Evolutionary conservation across 2,888 invertebrate species (phyloP), one percentile per base, ranked within the genome.

Genomic region (Cosmorhoe ocellata): DNA sequence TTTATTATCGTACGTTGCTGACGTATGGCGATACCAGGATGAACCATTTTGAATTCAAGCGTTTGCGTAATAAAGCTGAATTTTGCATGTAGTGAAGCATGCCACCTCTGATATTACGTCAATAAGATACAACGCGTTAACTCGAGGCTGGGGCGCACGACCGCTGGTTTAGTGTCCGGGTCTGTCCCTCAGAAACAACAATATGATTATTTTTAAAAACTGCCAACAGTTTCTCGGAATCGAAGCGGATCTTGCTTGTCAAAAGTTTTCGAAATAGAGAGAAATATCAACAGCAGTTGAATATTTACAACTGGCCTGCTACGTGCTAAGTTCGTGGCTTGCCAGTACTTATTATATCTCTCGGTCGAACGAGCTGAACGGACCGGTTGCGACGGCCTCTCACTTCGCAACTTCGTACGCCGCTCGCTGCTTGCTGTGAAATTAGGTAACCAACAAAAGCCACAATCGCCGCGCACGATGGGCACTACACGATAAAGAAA

Each of bases 321-420:
- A 70, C 63, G 70, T 73, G 76, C 72, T 69, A 60, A 70, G 69
- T 76, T 74, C 66, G 69, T 76, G 74, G 63, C 71, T 42, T 70
- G 66, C 72, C 8, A 22, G 10, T 36, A 18, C 22, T n/a, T 18
- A 22, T 14, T 71, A 79, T 84, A 82, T 81, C 80, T 84, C 74
- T 77, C 76, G 81, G 80, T 77, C 81, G 81, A 84, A 74, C 79
- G 70, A 81, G 76, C 77, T 72, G 76, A 83, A 69, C 81, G 74
- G 77, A 88, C 90, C 88, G 88, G 87, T 89, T 87, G 80, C 71
- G 82, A 73, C 82, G 84, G 87, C 89, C 90, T 90, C 89, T 89
- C 88, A 89, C 89, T 89, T 89, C 74, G 88, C 85, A 87, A 90
- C 84, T 79, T 77, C 76, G 80, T 81, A 75, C 78, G 79, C 84